Conservation (phyloP, 1,140 invertebrate species). For the Leptopilina boulardi region DNA sequence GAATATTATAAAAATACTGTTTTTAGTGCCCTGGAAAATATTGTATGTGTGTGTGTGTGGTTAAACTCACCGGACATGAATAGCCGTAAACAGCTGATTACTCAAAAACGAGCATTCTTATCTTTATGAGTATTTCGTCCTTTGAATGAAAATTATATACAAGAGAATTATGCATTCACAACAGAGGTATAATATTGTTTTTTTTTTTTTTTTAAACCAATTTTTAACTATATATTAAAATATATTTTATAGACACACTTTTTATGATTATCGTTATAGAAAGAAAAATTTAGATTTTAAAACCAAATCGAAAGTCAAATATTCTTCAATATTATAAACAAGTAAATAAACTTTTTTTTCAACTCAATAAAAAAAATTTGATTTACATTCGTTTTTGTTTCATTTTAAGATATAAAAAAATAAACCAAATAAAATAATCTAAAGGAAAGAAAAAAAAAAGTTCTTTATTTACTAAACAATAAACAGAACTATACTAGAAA, state of each 20-base stretch:
- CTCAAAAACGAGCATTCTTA: slow-evolving; percentile 28
- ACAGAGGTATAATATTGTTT: slow-evolving; percentile 24
- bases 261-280: not conserved
- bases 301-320: too few relatives aligned
- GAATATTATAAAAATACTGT: slow-evolving; percentile 10
- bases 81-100: slow-evolving; percentile 22
- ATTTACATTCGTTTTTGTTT: too few relatives aligned
- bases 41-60: too few relatives aligned
- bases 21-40: slow-evolving; percentile 14
- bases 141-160: slow-evolving; percentile 25
- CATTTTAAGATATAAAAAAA: too few relatives aligned
- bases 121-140: slow-evolving; percentile 24
- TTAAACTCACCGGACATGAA: slow-evolving; percentile 16
- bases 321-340: too few relatives aligned
- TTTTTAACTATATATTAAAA: slow-evolving; percentile 11
- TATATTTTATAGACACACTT: not conserved
- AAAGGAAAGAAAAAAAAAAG: too few relatives aligned
- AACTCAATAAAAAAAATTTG: too few relatives aligned
- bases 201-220: slow-evolving; percentile 27
- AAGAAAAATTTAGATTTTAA: too few relatives aligned
- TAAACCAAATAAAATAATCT: too few relatives aligned
- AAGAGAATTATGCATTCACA: slow-evolving; percentile 25
- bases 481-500: too few relatives aligned
- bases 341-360: too few relatives aligned
- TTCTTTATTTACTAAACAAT: too few relatives aligned